Conservation (phyloP, 2,797 vertebrate genomes). For the Synaphobranchus kaupii region DNA sequence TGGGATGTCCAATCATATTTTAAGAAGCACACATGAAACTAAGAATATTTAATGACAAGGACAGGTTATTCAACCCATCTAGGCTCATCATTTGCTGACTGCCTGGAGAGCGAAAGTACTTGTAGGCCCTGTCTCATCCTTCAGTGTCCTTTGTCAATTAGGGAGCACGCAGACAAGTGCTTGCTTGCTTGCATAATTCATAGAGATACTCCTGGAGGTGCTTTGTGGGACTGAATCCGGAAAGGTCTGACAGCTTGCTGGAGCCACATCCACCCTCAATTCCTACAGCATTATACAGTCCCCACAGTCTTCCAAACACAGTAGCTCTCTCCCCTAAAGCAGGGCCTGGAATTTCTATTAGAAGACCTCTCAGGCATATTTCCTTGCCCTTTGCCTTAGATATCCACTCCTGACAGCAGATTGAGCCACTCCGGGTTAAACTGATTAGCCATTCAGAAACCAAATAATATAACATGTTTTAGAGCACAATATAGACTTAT, state of each 20-base stretch:
- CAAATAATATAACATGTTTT: no score
- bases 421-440: no score
- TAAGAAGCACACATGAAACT: not conserved
- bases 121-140: not conserved
- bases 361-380: not conserved
- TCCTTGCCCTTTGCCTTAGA: not conserved
- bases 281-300: not conserved
- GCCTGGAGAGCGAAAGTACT: not conserved
- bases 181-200: not conserved
- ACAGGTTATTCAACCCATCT: not conserved
- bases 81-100: not conserved
- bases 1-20: not conserved
- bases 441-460: no score
- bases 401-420: no score
- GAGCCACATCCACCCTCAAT: not conserved
- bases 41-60: no score
- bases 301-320: not conserved
- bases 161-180: not conserved
- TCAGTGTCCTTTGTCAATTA: slow-evolving; percentile 2
- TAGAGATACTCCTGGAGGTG: not conserved
- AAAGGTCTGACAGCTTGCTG: slow-evolving; percentile 2
- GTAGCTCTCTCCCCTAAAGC: not conserved
- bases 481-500: no score
- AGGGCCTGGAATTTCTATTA: not conserved
- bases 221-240: not conserved